Conservation (phyloP, 2,113 vertebrate species). For the Tetraodon nigroviridis region DNA sequence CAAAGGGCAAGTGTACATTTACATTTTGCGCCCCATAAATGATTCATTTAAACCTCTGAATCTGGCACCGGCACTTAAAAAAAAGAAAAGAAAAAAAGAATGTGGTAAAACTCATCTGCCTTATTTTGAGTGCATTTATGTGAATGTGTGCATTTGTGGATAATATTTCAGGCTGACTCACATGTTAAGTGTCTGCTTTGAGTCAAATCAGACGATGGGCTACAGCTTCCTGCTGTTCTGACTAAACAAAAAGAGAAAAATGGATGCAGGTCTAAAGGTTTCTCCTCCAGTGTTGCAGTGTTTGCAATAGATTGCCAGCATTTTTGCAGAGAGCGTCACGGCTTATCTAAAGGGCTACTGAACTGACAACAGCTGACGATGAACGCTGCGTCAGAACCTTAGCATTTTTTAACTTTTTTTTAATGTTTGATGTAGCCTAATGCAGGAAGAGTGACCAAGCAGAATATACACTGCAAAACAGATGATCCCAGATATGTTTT, state of each 20-base stretch:
- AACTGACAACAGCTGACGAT: slow-evolving; percentile 1
- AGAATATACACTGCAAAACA: too few species aligned
- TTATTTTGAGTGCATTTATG: slow-evolving; percentile 28
- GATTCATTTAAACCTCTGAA: too few species aligned
- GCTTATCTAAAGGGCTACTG: slow-evolving; percentile 29
- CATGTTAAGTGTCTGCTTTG: slow-evolving; percentile 56
- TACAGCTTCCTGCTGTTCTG: slow-evolving; percentile 48
- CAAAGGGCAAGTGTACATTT: slow-evolving; percentile 58
- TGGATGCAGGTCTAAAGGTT: slow-evolving; percentile 33
- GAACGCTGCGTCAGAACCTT: too few species aligned
- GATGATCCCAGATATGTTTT: too few species aligned
- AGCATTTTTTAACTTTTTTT: too few species aligned
- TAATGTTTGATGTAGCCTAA: too few species aligned
- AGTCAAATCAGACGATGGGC: slow-evolving; percentile 59
- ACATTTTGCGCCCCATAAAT: not conserved
- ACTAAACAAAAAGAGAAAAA: slow-evolving; percentile 70
- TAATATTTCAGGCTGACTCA: slow-evolving; percentile 68
- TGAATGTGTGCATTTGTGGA: slow-evolving; percentile 58
- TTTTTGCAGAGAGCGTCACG: slow-evolving; percentile 18
- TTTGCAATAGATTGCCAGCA: slow-evolving; percentile 10
- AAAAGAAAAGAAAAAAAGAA: slow-evolving; percentile 38
- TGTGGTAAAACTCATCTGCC: slow-evolving; percentile 40
- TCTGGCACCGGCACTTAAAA: not conserved
- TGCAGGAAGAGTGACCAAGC: too few species aligned
- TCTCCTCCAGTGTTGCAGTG: slow-evolving; percentile 20